Evolutionary conservation across 1,140 invertebrate genomes (phyloP).

Genomic region (Conus ventricosus): DNA sequence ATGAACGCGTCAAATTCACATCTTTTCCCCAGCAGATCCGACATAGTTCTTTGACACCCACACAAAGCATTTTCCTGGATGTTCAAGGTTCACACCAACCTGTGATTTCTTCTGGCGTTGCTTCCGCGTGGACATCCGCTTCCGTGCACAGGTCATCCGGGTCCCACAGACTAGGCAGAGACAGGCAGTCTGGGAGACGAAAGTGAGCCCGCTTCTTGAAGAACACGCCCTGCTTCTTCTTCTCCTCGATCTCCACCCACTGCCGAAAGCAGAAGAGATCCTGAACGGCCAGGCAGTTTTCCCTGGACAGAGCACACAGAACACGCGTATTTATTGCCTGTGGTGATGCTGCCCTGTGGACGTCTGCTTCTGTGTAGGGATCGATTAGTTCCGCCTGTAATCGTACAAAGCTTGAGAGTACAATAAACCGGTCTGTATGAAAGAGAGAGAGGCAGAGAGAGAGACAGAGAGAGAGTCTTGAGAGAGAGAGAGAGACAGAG

Average conservation of each 20-base stretch:
- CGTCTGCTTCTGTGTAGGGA: not conserved
- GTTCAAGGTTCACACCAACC: not conserved
- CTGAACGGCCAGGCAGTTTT: slow-evolving; percentile 93
- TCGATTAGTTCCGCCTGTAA: too few relatives aligned
- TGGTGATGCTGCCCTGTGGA: not conserved
- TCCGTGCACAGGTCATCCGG: not conserved
- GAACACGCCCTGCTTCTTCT: slow-evolving; percentile 85
- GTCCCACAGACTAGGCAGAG: slow-evolving; percentile 78
- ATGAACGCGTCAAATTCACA: too few relatives aligned
- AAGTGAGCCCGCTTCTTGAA: slow-evolving; percentile 91
- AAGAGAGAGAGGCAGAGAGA: slow-evolving; percentile 13
- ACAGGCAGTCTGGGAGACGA: slow-evolving; percentile 88
- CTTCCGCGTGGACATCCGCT: not conserved
- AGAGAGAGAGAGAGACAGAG: slow-evolving; percentile 8
- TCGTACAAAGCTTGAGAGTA: too few relatives aligned
- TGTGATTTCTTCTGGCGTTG: not conserved
- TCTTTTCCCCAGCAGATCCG: too few relatives aligned
- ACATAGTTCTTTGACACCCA: too few relatives aligned
- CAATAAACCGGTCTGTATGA: not conserved
- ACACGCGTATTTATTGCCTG: too few relatives aligned
- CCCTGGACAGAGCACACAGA: slow-evolving; percentile 82
- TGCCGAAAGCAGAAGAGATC: slow-evolving; percentile 94
- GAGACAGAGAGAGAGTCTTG: not conserved
- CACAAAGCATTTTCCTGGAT: too few relatives aligned
- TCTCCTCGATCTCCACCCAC: slow-evolving; percentile 92